These are phyloP conservation scores for Chaetophractus vellerosus DNA, from an alignment of 2,797 vertebrate genomes.

Conservation along the genomic window DNA sequence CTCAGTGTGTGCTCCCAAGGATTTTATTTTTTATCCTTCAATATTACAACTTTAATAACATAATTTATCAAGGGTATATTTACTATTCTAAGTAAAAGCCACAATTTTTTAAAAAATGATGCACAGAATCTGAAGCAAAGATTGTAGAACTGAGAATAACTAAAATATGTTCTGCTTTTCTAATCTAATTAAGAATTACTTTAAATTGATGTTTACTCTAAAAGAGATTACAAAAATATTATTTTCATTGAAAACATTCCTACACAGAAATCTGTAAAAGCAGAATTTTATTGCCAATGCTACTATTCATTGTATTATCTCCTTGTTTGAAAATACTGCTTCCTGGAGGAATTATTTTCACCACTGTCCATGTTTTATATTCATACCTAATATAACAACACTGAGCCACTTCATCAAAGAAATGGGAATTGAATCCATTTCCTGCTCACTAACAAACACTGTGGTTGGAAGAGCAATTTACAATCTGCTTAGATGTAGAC, in stretches of 20 bases:
- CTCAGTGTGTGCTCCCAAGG: neutral
- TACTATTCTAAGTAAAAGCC: neutral
- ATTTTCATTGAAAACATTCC: neutral
- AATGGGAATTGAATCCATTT: slow-evolving; percentile 41
- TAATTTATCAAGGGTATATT: neutral
- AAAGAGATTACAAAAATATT: neutral
- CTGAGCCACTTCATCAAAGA: neutral
- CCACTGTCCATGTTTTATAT: neutral
- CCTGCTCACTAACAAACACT: neutral
- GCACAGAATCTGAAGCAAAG: neutral
- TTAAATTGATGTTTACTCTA: neutral
- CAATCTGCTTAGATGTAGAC: neutral
- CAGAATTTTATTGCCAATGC: neutral
- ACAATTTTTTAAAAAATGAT: neutral
- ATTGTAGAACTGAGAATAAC: neutral
- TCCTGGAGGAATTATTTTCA: slow-evolving; percentile 28
- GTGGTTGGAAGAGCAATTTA: neutral
- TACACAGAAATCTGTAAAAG: neutral
- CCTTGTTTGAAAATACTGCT: neutral
- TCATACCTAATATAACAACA: neutral
- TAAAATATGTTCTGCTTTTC: neutral
- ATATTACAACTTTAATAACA: neutral
- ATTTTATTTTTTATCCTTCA: neutral
- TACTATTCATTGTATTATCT: neutral
- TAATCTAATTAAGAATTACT: neutral